Percentiles rank a stretch among this genome's conserved stretches.
phyloP scores from a whole-genome alignment of 2,797 vertebrate genomes.

The Amphiprion clarkii region DNA sequence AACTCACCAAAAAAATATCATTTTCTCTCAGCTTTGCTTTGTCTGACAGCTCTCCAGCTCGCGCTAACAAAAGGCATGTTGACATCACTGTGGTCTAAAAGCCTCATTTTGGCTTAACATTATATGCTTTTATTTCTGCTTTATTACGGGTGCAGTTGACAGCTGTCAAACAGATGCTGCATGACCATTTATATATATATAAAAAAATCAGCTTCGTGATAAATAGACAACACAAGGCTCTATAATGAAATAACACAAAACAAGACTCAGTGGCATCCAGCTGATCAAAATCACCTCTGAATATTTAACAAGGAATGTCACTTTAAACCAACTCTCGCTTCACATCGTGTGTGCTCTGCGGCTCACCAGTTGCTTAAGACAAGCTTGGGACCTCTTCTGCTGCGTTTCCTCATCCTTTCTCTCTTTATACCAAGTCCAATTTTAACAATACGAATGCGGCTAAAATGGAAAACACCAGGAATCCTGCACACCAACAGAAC shows the following conservation, averaged over 20 bases:
- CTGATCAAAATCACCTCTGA: conserved; percentile 9
- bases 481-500: conserved; percentile 32
- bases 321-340: conserved; percentile 6
- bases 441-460: conserved; percentile 8
- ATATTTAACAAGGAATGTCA: neutral
- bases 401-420: conserved; percentile 12
- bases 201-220: neutral
- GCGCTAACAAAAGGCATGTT: conserved; percentile 11
- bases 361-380: conserved; percentile 17
- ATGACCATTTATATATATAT: neutral
- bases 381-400: neutral
- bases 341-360: conserved; percentile 9
- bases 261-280: conserved; percentile 2
- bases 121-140: neutral
- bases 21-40: conserved; percentile 21
- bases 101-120: neutral
- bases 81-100: neutral
- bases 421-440: conserved; percentile 14
- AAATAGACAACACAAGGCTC: neutral
- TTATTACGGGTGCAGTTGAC: conserved; percentile 14
- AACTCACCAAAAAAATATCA: conserved; percentile 13
- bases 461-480: conserved; percentile 7
- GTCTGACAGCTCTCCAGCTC: conserved; percentile 34
- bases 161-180: conserved; percentile 28
- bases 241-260: neutral